Percentiles rank a stretch among this genome's conserved stretches.
Evolutionary conservation across 1,140 invertebrate genomes (phyloP).

Genomic region (Drosophila hydei): DNA sequence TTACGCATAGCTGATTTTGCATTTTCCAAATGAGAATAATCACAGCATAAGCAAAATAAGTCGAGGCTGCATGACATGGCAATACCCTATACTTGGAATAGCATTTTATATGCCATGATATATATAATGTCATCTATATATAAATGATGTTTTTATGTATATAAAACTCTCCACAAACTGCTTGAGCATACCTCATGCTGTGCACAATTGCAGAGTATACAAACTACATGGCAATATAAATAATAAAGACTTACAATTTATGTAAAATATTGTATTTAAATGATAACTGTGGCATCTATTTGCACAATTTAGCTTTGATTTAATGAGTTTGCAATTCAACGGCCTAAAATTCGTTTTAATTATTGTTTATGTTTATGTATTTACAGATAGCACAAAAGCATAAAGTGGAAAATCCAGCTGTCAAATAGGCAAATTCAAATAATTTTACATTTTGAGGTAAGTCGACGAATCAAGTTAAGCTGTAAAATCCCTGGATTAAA

Average conservation of each 20-base stretch:
- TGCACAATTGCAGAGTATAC: neutral
- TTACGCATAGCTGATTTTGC: slow-evolving; percentile 51
- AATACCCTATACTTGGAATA: neutral
- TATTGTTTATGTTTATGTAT: slow-evolving; percentile 48
- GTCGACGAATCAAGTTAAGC: slow-evolving; percentile 25
- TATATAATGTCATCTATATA: no score
- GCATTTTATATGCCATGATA: neutral
- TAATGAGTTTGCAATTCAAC: slow-evolving; percentile 10
- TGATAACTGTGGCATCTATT: slow-evolving; percentile 21
- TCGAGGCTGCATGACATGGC: neutral
- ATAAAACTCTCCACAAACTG: no score
- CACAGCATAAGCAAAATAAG: neutral
- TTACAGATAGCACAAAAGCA: slow-evolving; percentile 46
- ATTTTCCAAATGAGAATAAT: slow-evolving; percentile 39
- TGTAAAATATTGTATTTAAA: slow-evolving; percentile 30
- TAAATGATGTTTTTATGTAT: no score
- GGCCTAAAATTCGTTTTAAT: slow-evolving; percentile 55
- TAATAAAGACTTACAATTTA: slow-evolving; percentile 10
- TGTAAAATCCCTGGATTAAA: slow-evolving; percentile 5
- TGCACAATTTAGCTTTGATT: slow-evolving; percentile 37
- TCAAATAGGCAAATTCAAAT: slow-evolving; percentile 7
- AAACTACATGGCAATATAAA: neutral
- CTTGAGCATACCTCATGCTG: neutral
- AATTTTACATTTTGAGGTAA: slow-evolving; percentile 50
- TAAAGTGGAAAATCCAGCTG: slow-evolving; percentile 28